Evolutionary conservation across 2,113 vertebrate species (phyloP).

Genomic region (Theropithecus gelada): DNA sequence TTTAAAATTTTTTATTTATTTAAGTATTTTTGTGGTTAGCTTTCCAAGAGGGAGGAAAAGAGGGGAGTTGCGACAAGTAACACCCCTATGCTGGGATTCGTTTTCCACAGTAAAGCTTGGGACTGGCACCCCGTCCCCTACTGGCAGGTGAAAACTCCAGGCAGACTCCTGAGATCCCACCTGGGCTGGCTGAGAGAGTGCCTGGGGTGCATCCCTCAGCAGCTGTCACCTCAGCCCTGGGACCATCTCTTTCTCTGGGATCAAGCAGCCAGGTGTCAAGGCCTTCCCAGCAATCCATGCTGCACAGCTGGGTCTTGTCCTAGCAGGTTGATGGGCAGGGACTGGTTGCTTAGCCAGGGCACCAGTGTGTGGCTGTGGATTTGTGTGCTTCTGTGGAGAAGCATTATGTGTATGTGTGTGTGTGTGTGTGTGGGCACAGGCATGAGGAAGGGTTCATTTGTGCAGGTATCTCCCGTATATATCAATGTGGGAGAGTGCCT

Average conservation of each 20-base stretch:
- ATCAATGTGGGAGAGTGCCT: background rate
- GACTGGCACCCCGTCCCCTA: background rate
- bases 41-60: background rate
- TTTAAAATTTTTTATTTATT: background rate
- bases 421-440: background rate
- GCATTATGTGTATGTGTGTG: background rate
- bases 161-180: background rate
- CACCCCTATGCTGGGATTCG: fast-evolving
- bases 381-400: background rate
- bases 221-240: background rate
- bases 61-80: background rate
- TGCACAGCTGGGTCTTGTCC: background rate
- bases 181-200: fast-evolving
- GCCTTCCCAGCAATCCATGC: background rate
- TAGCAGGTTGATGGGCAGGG: too few species aligned
- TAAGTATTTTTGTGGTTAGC: background rate
- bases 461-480: background rate
- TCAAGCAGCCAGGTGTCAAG: background rate
- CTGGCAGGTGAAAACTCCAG: background rate
- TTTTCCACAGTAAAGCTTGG: background rate
- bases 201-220: background rate
- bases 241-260: background rate
- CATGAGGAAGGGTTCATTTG: background rate
- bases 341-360: background rate
- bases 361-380: background rate